These are phyloP conservation scores for Falco cherrug DNA, from an alignment of 2,797 vertebrate genomes.

Conservation along the genomic window DNA sequence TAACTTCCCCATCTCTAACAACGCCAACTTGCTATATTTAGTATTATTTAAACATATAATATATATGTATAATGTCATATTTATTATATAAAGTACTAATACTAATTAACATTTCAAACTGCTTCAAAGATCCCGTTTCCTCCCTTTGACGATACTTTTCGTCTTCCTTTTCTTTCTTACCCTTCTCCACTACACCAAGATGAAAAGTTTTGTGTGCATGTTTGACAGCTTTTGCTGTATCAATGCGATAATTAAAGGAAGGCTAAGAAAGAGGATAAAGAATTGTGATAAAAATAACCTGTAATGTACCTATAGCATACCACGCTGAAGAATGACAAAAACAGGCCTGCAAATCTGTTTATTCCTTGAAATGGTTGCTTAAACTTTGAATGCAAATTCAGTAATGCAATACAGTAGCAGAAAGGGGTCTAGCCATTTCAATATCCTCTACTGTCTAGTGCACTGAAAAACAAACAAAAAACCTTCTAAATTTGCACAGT, in stretches of 20 bases:
- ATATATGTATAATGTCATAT: background rate
- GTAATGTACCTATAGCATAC: background rate
- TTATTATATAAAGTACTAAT: background rate
- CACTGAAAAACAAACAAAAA: background rate
- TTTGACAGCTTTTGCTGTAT: background rate
- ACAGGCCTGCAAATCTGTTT: background rate
- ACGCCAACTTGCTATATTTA: background rate
- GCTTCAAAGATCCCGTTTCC: background rate
- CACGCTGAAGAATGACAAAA: background rate
- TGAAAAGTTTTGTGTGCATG: background rate
- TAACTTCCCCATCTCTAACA: background rate
- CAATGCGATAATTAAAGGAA: background rate
- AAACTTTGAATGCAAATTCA: background rate
- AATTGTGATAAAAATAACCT: background rate
- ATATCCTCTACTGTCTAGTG: background rate
- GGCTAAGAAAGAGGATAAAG: background rate
- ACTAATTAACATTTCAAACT: background rate
- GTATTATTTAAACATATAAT: background rate
- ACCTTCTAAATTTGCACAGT: background rate
- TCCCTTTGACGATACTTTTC: background rate
- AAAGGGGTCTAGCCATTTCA: background rate
- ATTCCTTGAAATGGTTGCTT: background rate
- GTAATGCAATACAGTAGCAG: background rate
- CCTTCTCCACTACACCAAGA: background rate
- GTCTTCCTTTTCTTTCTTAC: background rate